Evolutionary conservation across 2,888 invertebrate genomes (phyloP), one percentile per base, ranked within the genome.

Genomic region (Tiliacea citrago): DNA sequence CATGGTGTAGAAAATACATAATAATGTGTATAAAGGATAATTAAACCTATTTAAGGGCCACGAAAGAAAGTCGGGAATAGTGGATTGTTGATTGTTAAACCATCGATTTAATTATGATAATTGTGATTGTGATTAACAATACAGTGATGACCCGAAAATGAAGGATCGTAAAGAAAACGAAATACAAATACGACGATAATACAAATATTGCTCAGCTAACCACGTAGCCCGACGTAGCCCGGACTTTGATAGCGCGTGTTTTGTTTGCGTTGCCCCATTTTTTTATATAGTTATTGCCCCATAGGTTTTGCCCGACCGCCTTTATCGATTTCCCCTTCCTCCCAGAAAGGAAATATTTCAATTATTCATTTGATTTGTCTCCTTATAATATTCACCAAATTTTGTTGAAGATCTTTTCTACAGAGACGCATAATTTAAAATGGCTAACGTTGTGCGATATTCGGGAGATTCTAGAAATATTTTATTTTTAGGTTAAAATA

Each of bases 301-400:
- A 2, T 29, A 29, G 1, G 29, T 29, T 74, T 79, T 58, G n/a
- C 39, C 45, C 66, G 53, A 61, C 68, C 58, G 53, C 47, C 29
- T 66, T 71, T 45, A 61, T 16, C n/a, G 65, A 65, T 68, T 71
- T 82, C 75, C 29, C 42, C 12, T 62, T 45, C 42, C 58, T n/a
- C 18, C 16, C 47, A 49, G 21, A 57, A 61, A 58, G 57, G 29
- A 58, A 68, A 79, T 75, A 66, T 69, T 75, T 66, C 71, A 75
- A 75, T 78, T 78, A 78, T 82, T 71, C 60, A 65, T 82, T 71
- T 71, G 68, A 74, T 82, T 82, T 53, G 18, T 51, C n/a, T 60
- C 35, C 35, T 35, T 77, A 58, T n/a, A 57, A 74, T 45, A 74
- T 70, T 42, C 29, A 16, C 24, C 13, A 29, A 60, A 69, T 67